phyloP scores from a whole-genome alignment of 2,113 vertebrate species.

The Sturnira hondurensis region DNA sequence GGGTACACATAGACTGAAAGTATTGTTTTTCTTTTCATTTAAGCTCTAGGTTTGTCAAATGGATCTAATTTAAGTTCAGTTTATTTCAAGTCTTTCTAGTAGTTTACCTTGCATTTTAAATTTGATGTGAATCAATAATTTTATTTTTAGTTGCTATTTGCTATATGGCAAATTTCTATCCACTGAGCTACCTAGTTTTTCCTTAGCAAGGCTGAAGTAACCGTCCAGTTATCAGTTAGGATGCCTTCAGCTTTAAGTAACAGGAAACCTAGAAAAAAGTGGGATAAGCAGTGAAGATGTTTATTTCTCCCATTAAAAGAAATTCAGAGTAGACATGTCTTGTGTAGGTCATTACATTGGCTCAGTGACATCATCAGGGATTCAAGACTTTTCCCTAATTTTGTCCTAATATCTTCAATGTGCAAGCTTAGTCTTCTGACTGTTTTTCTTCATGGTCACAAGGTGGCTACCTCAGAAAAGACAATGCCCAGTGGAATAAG shows the following conservation, averaged over 20 bases:
- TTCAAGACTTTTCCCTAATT: not conserved
- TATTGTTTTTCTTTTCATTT: not conserved
- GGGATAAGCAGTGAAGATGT: not conserved
- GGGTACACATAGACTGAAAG: not conserved
- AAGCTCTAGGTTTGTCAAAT: not conserved
- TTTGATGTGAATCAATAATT: not conserved
- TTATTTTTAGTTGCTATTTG: not conserved
- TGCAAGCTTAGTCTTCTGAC: not conserved
- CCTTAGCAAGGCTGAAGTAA: not conserved
- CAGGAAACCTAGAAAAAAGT: not conserved
- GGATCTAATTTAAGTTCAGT: not conserved
- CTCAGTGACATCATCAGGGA: not conserved
- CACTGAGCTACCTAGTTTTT: not conserved
- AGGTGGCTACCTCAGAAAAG: not conserved
- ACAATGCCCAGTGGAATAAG: not conserved
- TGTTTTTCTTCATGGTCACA: not conserved
- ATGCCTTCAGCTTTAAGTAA: not conserved
- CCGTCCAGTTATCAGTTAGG: not conserved
- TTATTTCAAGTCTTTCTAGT: not conserved
- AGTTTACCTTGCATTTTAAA: conserved; percentile 23
- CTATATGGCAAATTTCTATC: not conserved
- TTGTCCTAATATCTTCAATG: not conserved
- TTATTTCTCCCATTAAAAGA: not conserved
- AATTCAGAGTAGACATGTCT: not conserved
- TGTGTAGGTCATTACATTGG: not conserved